Evolutionary conservation across 2,888 invertebrate species (phyloP), one percentile per base, ranked within the genome.

Genomic region (Nomada flava): DNA sequence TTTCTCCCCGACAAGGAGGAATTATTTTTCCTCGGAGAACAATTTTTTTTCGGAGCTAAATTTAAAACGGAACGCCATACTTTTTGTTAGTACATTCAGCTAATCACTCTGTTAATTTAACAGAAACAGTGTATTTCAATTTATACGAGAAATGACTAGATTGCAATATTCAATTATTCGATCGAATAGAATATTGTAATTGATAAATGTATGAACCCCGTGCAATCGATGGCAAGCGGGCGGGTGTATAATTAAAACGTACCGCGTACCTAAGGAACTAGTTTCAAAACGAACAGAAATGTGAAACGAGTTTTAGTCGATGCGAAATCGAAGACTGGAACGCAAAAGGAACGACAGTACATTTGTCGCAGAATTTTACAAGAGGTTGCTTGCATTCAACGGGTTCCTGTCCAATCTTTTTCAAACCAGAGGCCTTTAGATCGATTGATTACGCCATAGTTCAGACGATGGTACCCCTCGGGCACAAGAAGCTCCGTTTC

Each of bases 341-440:
- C n/a, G 52, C 70, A 59, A 68, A 65, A 50, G 23, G 18, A 62
- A 29, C 60, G 57, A 57, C 67, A 76, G 52, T 72, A 71, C 53
- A 18, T 52, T n/a, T 13, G 74, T 23, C 23, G 55, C 20, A 44
- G 20, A 67, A 73, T 80, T 82, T 76, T 68, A 9, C 53, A 60
- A 82, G 57, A 73, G 81, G 73, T 84, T 59, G 76, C 72, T 82
- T 76, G 78, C 67, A 68, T 15, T 57, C 2, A 70, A 83, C 83
- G 47, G 52, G 84, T 79, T 86, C 47, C 82, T 76, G 50, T 70
- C 78, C 55, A 60, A 55, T 3, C 59, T 82, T 87, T 80, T 86
- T 53, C n/a, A 63, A 68, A 86, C 87, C 64, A 73, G 88, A 76
- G 79, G 71, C 85, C 80, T 88, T 88, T 88, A 68, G 50, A 36